Percentiles rank a stretch among this genome's conserved stretches.
Conservation (phyloP, 2,113 vertebrate genomes). For the Acrocephalus arundinaceus region DNA sequence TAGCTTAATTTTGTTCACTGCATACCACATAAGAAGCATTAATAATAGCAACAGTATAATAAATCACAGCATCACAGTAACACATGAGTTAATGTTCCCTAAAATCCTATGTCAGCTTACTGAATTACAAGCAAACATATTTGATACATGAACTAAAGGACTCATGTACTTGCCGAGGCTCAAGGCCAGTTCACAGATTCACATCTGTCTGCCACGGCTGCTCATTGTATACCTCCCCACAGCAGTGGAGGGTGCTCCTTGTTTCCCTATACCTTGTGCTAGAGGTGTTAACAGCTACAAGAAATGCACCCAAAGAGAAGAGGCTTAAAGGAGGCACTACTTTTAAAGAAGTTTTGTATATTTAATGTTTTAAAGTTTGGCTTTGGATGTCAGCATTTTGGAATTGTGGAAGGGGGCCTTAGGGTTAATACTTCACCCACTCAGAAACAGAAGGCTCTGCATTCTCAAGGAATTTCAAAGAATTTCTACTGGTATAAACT, state of each 20-base stretch:
- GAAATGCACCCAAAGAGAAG: neutral
- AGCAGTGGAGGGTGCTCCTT: neutral
- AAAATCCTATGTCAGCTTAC: slow-evolving; percentile 15
- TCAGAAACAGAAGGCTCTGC: neutral
- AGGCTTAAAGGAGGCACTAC: neutral
- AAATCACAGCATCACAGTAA: slow-evolving; percentile 9
- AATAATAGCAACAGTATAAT: neutral
- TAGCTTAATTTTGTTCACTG: neutral
- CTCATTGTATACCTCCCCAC: neutral
- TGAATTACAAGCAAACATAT: slow-evolving; percentile 27
- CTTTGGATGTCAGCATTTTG: neutral
- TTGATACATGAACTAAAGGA: slow-evolving; percentile 32
- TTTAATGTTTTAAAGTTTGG: neutral
- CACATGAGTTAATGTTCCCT: neutral
- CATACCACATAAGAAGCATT: neutral
- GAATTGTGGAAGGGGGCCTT: neutral
- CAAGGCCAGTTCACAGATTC: neutral
- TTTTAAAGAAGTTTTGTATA: neutral
- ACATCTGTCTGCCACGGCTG: neutral
- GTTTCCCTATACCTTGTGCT: neutral
- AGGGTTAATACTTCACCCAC: neutral
- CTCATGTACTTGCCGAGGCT: neutral
- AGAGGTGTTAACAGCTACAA: neutral
- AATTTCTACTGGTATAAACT: neutral
- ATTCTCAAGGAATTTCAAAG: neutral